phyloP scores from a whole-genome alignment of 2,888 invertebrate genomes.

The Drosophila testacea region DNA sequence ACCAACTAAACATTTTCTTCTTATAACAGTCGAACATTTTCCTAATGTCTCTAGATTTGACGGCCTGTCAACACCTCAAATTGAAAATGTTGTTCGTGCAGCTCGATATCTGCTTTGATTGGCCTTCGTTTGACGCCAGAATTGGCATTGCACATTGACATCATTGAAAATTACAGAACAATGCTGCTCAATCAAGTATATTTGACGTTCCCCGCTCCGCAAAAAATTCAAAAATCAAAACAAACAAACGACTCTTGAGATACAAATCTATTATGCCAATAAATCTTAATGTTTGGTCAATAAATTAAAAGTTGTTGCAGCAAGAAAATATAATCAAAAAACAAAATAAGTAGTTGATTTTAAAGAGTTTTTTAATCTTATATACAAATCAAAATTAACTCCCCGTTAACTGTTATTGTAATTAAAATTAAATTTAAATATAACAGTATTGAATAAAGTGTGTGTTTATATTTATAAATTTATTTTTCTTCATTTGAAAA shows the following conservation, averaged over 20 bases:
- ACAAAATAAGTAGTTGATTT: too few relatives aligned
- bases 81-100: conserved; percentile 48
- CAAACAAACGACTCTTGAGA: conserved; percentile 14
- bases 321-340: too few relatives aligned
- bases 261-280: conserved; percentile 58
- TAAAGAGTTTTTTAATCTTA: too few relatives aligned
- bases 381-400: too few relatives aligned
- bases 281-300: conserved; percentile 68
- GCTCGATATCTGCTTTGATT: conserved; percentile 46
- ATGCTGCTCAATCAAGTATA: conserved; percentile 54
- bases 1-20: conserved; percentile 12
- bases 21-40: conserved; percentile 18
- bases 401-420: too few relatives aligned
- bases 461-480: too few relatives aligned
- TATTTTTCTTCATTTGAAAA: too few relatives aligned
- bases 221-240: background rate
- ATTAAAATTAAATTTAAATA: too few relatives aligned
- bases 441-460: too few relatives aligned
- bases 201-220: conserved; percentile 14
- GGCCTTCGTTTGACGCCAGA: conserved; percentile 54
- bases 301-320: conserved; percentile 45
- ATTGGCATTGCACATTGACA: conserved; percentile 54
- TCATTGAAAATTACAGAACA: conserved; percentile 34
- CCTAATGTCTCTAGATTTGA: conserved; percentile 23
- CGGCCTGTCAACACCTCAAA: conserved; percentile 65